Evolutionary conservation across 1,140 invertebrate species (phyloP).

Genomic region (Megathymus violae): DNA sequence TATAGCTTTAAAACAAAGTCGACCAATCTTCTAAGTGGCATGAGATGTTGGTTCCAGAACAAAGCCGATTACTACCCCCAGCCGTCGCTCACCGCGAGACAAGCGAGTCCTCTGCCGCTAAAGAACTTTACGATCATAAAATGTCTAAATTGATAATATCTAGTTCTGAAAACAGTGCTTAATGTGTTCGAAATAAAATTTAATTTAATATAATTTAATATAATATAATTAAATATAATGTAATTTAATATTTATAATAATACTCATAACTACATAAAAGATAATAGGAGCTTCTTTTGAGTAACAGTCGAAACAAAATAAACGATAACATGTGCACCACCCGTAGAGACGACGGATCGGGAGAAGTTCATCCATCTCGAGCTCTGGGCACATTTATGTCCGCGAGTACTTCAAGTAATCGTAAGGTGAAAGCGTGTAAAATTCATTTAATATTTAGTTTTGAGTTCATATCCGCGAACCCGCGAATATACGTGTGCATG

Average conservation of each 20-base stretch:
- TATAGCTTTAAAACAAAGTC: slow-evolving; percentile 68
- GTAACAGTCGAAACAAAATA: slow-evolving; percentile 37
- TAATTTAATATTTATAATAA: no score
- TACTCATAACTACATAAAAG: no score
- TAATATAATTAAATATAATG: no score
- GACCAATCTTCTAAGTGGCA: slow-evolving; percentile 74
- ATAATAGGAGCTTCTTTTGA: slow-evolving; percentile 23
- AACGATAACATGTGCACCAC: slow-evolving; percentile 29
- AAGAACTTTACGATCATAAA: slow-evolving; percentile 55
- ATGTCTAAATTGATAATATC: slow-evolving; percentile 42
- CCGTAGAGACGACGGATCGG: slow-evolving; percentile 31
- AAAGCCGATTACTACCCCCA: slow-evolving; percentile 46
- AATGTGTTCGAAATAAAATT: no score
- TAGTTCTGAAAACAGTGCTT: slow-evolving; percentile 43
- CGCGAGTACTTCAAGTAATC: slow-evolving; percentile 38
- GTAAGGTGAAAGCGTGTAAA: slow-evolving; percentile 35
- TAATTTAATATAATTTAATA: no score
- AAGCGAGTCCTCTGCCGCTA: slow-evolving; percentile 61
- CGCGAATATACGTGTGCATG: no score
- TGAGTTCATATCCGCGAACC: slow-evolving; percentile 33
- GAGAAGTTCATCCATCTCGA: slow-evolving; percentile 27
- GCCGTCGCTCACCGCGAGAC: slow-evolving; percentile 50
- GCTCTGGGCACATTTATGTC: slow-evolving; percentile 30
- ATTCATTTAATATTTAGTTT: slow-evolving; percentile 38
- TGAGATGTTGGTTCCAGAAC: no score